Evolutionary conservation across 2,888 invertebrate species (phyloP), one percentile per base, ranked within the genome.

Genomic region (Ephialtes manifestator): DNA sequence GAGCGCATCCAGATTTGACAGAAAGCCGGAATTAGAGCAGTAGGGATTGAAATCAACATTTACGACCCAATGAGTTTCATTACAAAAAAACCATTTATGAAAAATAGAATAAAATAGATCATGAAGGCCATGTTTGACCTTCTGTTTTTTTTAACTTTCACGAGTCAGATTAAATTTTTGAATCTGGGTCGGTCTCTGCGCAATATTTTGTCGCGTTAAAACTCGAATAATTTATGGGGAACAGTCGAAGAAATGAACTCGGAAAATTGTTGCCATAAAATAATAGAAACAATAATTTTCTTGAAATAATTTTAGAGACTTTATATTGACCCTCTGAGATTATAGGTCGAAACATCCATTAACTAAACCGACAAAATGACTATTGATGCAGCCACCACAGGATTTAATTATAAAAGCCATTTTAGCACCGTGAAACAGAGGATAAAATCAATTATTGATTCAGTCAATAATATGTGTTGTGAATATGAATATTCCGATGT

Each of bases 1-100:
- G 31, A 51, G 51, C 28, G 24, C 10, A 46, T 8, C 46, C 31
- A 35, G 13, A 35, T 53, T 74, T 18, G n/a, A 46, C 53, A 75
- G 63, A 75, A 75, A 72, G 70, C 68, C 55, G 48, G 60, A 77
- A 84, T 81, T 67, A 53, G 48, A 48, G 53, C 43, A 31, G 67
- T 83, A 53, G 15, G 55, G 71, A 81, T 72, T 67, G 46, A 58
- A 76, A 77, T 46, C 15, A 72, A 72, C 58, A 35, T 31, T 53
- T 46, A 4, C 35, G 43, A 70, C 31, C 35, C 39, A 70, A 68
- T 79, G 48, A 48, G 15, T 71, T 76, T 48, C 13, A 48, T 48
- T 28, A 5, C 31, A 24, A 31, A 60, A 5, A 31, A 46, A 43
- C 13, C 13, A 24, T 18, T 43, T 10, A 60, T 24, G 11, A 3